Evolutionary conservation across 2,113 vertebrate species (phyloP).

Genomic region (Xiphophorus couchianus): DNA sequence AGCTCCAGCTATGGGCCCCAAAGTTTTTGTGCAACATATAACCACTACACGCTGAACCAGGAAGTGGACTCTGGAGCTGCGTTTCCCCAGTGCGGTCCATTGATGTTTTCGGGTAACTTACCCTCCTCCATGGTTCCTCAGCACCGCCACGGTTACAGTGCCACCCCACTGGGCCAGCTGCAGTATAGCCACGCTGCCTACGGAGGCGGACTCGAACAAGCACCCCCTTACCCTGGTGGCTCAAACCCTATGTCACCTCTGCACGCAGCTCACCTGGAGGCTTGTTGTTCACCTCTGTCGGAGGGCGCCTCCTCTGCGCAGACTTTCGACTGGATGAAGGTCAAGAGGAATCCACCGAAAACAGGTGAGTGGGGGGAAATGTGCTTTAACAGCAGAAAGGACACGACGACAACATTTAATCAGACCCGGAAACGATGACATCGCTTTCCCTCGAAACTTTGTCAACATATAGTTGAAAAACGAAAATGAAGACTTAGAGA

Average conservation of each 20-base stretch:
- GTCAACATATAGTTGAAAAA: neutral
- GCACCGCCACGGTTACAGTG: constrained; percentile 88
- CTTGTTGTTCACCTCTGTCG: constrained; percentile 88
- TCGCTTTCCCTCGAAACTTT: neutral
- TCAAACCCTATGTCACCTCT: constrained; percentile 89
- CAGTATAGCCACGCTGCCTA: constrained; percentile 88
- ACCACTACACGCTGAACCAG: constrained; percentile 89
- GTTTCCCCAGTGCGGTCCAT: constrained; percentile 87
- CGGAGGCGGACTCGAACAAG: constrained; percentile 90
- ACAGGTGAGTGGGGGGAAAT: constrained; percentile 85
- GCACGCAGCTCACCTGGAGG: constrained; percentile 87
- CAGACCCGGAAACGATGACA: neutral
- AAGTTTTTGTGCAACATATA: constrained; percentile 88
- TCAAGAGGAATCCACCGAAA: constrained; percentile 98
- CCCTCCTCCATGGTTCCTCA: constrained; percentile 87
- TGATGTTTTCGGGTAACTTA: constrained; percentile 93
- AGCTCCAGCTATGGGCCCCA: constrained; percentile 86
- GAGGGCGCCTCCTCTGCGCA: constrained; percentile 88
- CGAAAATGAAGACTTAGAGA: neutral
- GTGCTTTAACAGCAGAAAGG: neutral
- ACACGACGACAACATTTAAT: neutral
- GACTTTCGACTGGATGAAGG: constrained; percentile 99
- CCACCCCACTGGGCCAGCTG: constrained; percentile 84
- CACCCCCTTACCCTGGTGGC: constrained; percentile 83
- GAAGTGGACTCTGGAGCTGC: constrained; percentile 88